These are phyloP conservation scores for Triplophysa bombifrons DNA, from an alignment of 2,797 vertebrate species.

Conservation along the genomic window DNA sequence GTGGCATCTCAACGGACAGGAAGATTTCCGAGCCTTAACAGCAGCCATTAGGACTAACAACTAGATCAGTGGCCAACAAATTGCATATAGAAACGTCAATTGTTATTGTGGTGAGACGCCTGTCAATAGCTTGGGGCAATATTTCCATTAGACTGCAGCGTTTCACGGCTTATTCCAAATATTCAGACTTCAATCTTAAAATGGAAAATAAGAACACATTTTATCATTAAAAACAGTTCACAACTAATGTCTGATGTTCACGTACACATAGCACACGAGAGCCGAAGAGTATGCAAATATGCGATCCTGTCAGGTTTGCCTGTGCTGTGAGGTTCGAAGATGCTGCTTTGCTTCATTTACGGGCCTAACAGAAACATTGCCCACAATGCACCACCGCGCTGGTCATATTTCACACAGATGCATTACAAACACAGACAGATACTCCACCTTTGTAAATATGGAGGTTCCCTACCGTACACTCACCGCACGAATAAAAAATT, in stretches of 20 bases:
- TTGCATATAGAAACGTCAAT: not conserved
- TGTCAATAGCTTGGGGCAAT: constrained; percentile 19
- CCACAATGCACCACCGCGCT: constrained; percentile 34
- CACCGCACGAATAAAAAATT: constrained; percentile 9
- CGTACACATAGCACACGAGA: no score
- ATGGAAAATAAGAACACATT: not conserved
- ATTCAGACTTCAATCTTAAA: not conserved
- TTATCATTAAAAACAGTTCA: not conserved
- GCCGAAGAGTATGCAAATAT: not conserved
- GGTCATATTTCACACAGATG: constrained; percentile 36
- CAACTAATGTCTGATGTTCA: not conserved
- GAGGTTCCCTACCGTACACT: not conserved
- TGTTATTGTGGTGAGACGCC: not conserved
- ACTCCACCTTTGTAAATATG: constrained; percentile 7
- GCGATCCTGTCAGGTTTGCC: not conserved
- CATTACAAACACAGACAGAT: constrained; percentile 32
- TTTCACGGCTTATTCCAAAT: not conserved
- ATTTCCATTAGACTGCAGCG: constrained; percentile 10
- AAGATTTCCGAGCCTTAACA: not conserved
- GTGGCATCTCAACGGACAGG: not conserved
- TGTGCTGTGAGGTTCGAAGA: constrained; percentile 34
- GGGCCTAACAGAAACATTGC: constrained; percentile 17
- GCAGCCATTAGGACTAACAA: constrained; percentile 1
- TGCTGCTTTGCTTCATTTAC: constrained; percentile 33
- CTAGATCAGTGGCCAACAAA: not conserved